Evolutionary conservation across 2,797 vertebrate genomes (phyloP), one percentile per base, ranked within the genome.

Genomic region (Kryptopterus vitreolus): DNA sequence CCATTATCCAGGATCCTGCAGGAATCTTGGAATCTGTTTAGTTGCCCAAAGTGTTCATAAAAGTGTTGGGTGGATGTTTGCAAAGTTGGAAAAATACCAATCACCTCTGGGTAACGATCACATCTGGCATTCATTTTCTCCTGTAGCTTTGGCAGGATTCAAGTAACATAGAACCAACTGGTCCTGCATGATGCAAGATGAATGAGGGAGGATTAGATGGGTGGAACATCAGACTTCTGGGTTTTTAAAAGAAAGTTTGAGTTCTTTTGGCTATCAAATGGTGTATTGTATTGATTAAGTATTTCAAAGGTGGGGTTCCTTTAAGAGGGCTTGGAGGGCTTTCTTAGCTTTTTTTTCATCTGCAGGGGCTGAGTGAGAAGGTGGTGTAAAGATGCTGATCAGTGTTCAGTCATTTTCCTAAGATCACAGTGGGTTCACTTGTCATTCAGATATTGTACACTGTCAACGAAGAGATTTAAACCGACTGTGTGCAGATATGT

Each of bases 41-140:
- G 69, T 20, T 53, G 9, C 4, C 48, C 1, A 0, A 10, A 22
- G 8, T 6, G 18, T 52, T 71, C 48, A 10, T 71, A 70, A 70
- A 70, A 70, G 26, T 70, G 68, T 33, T 70, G 68, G 66, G 68
- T 70, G 68, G 68, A 16, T 52, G 46, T 31, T 69, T 48, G 22
- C 52, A 71, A 53, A 53, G 26, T 35, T 31, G 29, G 48, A 71
- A 53, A 52, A 52, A 53, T n/a, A 71, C 69, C 69, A 71, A 71
- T 71, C 69, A 52, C 16, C 26, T 71, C 29, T 33, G 69, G 69
- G 24, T 71, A 26, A 53, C 48, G 3, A 53, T 71, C 58, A 76
- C 73, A 76, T 76, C 57, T 76, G 73, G 73, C 57, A 46, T 76
- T 43, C 73, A 76, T 76, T 76, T 76, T 62, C 73, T 50, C 15